These are phyloP conservation scores for Metacarcinus magister DNA, from an alignment of 2,888 invertebrate species.

Conservation along the genomic window DNA sequence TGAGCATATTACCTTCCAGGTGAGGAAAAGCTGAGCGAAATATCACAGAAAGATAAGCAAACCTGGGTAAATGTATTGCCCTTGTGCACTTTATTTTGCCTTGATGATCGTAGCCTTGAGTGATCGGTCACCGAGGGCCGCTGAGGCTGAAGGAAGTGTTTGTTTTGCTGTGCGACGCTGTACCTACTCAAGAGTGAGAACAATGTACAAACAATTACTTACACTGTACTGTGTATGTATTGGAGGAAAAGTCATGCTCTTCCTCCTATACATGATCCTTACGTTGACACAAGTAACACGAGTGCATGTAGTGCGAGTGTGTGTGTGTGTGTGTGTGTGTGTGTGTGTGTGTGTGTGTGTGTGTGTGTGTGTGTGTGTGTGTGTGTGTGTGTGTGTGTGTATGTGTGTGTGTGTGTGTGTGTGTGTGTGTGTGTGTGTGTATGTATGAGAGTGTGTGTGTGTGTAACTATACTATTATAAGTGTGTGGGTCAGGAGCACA, in stretches of 20 bases:
- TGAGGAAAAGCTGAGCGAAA: neutral
- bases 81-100: neutral
- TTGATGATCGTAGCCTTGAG: conserved; percentile 3
- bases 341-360: neutral
- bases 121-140: neutral
- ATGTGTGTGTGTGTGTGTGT: neutral
- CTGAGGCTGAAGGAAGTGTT: neutral
- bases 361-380: neutral
- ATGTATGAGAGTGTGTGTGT: no score
- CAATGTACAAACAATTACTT: neutral
- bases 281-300: neutral
- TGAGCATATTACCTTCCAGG: neutral
- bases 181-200: neutral
- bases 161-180: neutral
- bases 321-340: neutral
- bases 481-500: neutral
- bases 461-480: no score
- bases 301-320: neutral
- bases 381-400: neutral
- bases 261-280: neutral
- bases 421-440: neutral
- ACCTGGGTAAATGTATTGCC: neutral
- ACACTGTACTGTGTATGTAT: neutral
- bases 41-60: neutral
- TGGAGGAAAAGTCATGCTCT: neutral